phyloP scores from a whole-genome alignment of 2,113 vertebrate genomes.

The Labeo rohita region DNA sequence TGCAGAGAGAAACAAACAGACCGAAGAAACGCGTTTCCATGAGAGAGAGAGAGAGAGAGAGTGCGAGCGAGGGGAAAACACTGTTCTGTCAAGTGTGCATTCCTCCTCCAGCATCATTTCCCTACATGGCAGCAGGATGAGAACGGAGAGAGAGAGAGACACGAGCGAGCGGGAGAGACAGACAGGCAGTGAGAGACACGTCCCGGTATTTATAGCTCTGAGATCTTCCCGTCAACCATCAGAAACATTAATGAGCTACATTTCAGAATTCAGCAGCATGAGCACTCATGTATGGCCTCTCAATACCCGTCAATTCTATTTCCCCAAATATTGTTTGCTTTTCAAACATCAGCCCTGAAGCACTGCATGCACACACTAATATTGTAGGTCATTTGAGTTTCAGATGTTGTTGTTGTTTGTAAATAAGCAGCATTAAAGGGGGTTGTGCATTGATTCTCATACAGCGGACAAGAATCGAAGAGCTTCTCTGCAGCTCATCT shows the following conservation, averaged over 20 bases:
- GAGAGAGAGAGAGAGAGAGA: neutral
- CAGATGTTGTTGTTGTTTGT: neutral
- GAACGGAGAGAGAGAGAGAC: constrained; percentile 50
- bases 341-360: neutral
- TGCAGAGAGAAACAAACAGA: too few species aligned
- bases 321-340: neutral
- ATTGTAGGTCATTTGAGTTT: neutral
- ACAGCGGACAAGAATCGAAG: too few species aligned
- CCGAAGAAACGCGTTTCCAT: too few species aligned
- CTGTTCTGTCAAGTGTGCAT: constrained; percentile 22
- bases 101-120: constrained; percentile 31
- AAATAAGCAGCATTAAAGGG: too few species aligned
- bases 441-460: too few species aligned
- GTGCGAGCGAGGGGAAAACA: neutral
- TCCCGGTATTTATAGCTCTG: constrained; percentile 52
- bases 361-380: neutral
- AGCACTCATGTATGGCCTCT: neutral
- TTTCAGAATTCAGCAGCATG: neutral
- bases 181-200: constrained; percentile 6
- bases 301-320: neutral
- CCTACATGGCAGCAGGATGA: constrained; percentile 6
- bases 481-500: neutral
- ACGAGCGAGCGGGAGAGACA: constrained; percentile 31
- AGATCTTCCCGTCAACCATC: constrained; percentile 22
- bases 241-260: neutral